Base-by-base conservation (phyloP, 1,140 invertebrate species). In the Platorchestia sp. region DNA sequence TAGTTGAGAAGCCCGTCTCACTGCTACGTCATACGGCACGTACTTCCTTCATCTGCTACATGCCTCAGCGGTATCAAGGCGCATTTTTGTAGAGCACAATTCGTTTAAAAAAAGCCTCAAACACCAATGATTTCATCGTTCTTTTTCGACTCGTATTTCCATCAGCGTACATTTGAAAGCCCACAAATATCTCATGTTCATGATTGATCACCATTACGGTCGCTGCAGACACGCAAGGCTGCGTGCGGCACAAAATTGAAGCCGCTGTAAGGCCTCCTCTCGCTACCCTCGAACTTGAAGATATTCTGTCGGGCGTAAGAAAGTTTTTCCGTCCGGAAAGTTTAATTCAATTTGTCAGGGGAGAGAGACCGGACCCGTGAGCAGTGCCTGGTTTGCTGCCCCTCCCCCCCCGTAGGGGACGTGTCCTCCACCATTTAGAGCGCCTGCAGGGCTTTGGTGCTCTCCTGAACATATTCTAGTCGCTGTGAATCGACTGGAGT, bases 341-440 rank as follows among this genome's bases (percentile, higher is more conserved):
- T 93, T 93, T 93, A n/a, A 93, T 93, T 93, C 91, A 93, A 93
- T 93, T 93, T 93, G 45, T 47, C 91, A 45, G 43, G 43, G 45
- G 40, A 93, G 43, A 5, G 91, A 93, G 40, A 40, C 87, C 43
- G 87, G 41, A 36, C n/a, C 43, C 27, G 87, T 42, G 87, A 89
- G 27, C 87, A 5, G 41, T 75, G 59, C 36, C 59, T 75, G 59
- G 59, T 14, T 14, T 75, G 27, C 59, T 75, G 59, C 59, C 27
- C 59, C 59, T 75, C 19, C 14, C 59, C 27, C 59, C 59, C 36
- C 19, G 10, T 36, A 75, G 59, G 27, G 59, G 59, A 75, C 59
- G 59, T 75, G 10, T 75, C 59, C 36, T 36, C 59, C 27, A 10
- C 10, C 59, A 75, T 75, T 75, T 75, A 36, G 36, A 75, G 10